Base-by-base conservation (phyloP, 2,797 vertebrate species). In the Epinephelus malabaricus region DNA sequence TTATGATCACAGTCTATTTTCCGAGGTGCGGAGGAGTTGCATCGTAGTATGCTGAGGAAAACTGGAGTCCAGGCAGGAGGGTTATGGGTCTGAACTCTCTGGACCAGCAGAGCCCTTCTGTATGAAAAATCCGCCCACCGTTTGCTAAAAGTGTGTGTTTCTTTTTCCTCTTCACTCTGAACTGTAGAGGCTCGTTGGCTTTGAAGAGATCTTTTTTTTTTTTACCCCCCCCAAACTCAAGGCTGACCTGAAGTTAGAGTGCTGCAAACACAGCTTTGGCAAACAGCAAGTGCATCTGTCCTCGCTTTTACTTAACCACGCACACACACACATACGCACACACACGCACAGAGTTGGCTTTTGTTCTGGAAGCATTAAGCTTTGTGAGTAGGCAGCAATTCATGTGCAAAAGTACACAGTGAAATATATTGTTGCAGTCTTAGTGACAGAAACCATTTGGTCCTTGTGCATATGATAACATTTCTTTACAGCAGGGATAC, bases 301-400 rank as follows among this genome's bases (percentile, higher is more conserved):
- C 74, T 86, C 21, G n/a, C 83, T 83, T 89, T 84, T 79, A n/a
- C 73, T 81, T 79, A 60, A 85, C 76, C 86, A 88, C 78, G 17
- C 86, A 83, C 79, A 67, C 64, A 61, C 61, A 55, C 61, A 71
- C 64, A 61, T 65, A 72, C 61, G 50, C 61, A 71, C 66, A 63
- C 68, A 69, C 65, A 64, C 43, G 30, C 63, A 76, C n/a, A 53
- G 74, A 88, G 82, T 62, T 59, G n/a, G 81, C 83, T 91, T 90
- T 93, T 93, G 89, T 93, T 91, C 73, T 79, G 84, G 78, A 81
- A 90, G 86, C 85, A 78, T 83, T 82, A 85, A 70, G 83, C 81
- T 81, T 75, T 71, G 85, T 87, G 87, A 88, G 89, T 92, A 89
- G 91, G 92, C 89, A 88, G 90, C 79, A 53, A 85, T 79, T 83